These are phyloP conservation scores for Amblyjoppa fuscipennis DNA, from an alignment of 2,888 invertebrate genomes.

Conservation along the genomic window DNA sequence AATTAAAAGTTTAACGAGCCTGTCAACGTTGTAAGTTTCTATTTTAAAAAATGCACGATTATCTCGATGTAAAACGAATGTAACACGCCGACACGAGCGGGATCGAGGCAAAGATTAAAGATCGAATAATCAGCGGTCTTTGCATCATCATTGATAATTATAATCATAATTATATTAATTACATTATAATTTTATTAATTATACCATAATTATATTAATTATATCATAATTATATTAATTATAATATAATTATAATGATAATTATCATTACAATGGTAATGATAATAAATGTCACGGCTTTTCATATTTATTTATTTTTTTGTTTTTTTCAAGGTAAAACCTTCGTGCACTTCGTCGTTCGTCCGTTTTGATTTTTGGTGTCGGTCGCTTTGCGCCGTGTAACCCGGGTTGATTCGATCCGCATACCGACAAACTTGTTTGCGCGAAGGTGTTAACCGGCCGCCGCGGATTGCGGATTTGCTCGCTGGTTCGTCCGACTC, in stretches of 20 bases:
- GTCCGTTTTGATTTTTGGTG: neutral
- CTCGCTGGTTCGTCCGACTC: constrained; percentile 77
- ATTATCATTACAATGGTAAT: neutral
- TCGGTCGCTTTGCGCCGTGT: constrained; percentile 1
- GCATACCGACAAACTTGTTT: constrained; percentile 55
- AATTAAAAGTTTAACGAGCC: constrained; percentile 66
- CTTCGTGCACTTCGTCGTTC: no score
- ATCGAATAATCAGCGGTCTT: neutral
- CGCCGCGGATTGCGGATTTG: constrained; percentile 53
- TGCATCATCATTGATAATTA: neutral
- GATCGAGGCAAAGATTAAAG: constrained; percentile 37
- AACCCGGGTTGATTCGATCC: constrained; percentile 30
- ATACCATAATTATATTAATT: neutral
- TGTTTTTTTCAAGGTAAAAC: no score
- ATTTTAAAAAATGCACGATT: constrained; percentile 46
- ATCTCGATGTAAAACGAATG: constrained; percentile 38
- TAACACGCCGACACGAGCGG: constrained; percentile 15
- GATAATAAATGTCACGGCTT: neutral
- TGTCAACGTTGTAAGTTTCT: constrained; percentile 57
- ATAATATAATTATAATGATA: neutral
- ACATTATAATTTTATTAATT: neutral
- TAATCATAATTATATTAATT: neutral
- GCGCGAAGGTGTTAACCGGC: constrained; percentile 54
- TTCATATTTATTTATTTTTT: no score
- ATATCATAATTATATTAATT: no score